Evolutionary conservation across 1,140 invertebrate genomes (phyloP).

Genomic region (Cydia pomonella): DNA sequence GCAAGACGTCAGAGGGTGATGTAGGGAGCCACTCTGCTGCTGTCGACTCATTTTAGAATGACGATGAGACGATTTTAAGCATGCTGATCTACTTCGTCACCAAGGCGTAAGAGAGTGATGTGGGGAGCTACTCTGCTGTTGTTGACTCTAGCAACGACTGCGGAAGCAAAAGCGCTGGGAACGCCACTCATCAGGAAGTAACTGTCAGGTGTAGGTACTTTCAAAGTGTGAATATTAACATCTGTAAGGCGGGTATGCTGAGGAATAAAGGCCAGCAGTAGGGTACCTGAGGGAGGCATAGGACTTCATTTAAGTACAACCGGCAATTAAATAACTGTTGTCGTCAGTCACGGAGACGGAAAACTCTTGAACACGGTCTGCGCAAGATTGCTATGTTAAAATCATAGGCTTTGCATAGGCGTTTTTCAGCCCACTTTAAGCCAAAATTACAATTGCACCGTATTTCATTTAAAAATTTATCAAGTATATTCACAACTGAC

Average conservation of each 20-base stretch:
- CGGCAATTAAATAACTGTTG: too few relatives aligned
- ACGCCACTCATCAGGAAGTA: neutral
- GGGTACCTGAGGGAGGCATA: too few relatives aligned
- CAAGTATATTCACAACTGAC: neutral
- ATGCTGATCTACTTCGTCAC: too few relatives aligned
- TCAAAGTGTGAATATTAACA: too few relatives aligned
- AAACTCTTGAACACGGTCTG: too few relatives aligned
- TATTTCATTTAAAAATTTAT: neutral
- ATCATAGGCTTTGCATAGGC: neutral
- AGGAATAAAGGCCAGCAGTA: too few relatives aligned
- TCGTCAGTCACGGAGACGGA: too few relatives aligned
- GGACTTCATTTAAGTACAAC: too few relatives aligned
- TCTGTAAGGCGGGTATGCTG: too few relatives aligned
- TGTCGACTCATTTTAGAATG: too few relatives aligned
- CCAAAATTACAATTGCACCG: neutral
- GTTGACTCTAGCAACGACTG: neutral
- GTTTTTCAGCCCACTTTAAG: neutral
- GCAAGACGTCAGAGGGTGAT: slow-evolving; percentile 44
- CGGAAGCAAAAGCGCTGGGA: neutral
- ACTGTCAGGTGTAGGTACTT: neutral
- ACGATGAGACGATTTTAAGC: too few relatives aligned
- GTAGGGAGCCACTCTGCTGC: slow-evolving; percentile 30
- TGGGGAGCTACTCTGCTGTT: slow-evolving; percentile 26
- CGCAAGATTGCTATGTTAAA: too few relatives aligned
- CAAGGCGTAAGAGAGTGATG: slow-evolving; percentile 25